These are phyloP conservation scores for Tyrannus savana DNA, from an alignment of 2,113 vertebrate genomes.

Conservation along the genomic window DNA sequence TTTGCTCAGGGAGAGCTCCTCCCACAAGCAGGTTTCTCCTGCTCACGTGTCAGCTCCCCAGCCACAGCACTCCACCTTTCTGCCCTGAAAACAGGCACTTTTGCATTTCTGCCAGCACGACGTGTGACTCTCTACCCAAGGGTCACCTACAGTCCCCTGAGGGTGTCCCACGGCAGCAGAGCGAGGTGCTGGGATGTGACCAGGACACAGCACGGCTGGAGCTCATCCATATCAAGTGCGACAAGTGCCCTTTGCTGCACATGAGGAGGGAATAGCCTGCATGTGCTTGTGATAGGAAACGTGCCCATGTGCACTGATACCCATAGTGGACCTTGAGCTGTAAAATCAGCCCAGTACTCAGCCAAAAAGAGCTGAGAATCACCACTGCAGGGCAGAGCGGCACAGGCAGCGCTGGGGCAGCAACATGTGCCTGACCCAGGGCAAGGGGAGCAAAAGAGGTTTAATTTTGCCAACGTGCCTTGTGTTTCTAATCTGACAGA, in stretches of 20 bases:
- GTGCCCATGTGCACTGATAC: accelerated
- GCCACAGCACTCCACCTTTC: neutral
- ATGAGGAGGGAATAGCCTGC: accelerated
- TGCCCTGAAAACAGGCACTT: neutral
- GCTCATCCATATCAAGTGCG: accelerated
- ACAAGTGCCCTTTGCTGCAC: accelerated
- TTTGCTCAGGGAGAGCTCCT: neutral
- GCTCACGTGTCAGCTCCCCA: neutral
- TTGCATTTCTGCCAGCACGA: accelerated
- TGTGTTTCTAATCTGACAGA: too few species aligned
- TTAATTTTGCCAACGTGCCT: accelerated
- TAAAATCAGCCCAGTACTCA: accelerated
- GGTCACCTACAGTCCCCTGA: accelerated
- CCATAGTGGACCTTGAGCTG: accelerated
- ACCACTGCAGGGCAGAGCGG: accelerated
- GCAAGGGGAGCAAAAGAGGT: neutral
- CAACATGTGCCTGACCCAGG: accelerated
- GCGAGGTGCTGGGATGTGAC: accelerated
- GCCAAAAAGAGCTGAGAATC: neutral
- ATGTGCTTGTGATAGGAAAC: accelerated
- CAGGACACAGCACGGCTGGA: accelerated
- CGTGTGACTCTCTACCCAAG: neutral
- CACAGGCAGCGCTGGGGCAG: accelerated
- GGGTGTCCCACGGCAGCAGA: neutral
- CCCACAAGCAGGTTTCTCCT: neutral